Evolutionary conservation across 2,113 vertebrate genomes (phyloP).

Genomic region (Trogon surrucura): DNA sequence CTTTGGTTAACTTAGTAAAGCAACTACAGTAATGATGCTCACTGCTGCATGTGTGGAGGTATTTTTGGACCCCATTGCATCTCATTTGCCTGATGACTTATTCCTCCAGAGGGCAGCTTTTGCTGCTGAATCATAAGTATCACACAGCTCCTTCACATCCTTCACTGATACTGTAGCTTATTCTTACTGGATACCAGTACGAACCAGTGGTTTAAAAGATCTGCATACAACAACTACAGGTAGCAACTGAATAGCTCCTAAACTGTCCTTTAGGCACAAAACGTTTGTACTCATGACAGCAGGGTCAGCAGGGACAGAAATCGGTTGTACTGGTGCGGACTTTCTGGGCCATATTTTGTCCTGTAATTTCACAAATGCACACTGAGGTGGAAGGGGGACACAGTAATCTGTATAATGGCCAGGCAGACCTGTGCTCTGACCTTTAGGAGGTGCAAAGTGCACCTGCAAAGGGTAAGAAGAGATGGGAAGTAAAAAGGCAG

Average conservation of each 20-base stretch:
- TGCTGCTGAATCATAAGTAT: neutral
- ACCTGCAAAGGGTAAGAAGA: neutral
- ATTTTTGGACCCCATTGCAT: neutral
- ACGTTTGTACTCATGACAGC: rapidly evolving
- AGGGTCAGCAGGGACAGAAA: neutral
- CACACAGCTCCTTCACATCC: neutral
- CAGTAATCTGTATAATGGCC: rapidly evolving
- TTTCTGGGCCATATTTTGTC: neutral
- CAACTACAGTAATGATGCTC: neutral
- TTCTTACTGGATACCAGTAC: neutral
- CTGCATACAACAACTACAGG: neutral
- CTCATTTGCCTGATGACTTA: neutral
- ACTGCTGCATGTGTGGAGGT: neutral
- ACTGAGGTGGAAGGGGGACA: neutral
- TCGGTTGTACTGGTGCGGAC: neutral
- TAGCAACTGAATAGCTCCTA: neutral
- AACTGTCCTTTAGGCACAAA: neutral
- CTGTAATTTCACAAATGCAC: neutral
- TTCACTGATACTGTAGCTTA: neutral
- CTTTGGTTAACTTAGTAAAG: conserved; percentile 54
- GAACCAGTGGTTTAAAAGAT: neutral
- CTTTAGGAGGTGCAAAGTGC: neutral
- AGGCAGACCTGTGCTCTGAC: neutral
- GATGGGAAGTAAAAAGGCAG: neutral
- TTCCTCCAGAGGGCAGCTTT: conserved; percentile 1